Percentiles rank a stretch among this genome's conserved stretches.
Evolutionary conservation across 2,888 invertebrate genomes (phyloP).

Genomic region (Pollenia labialis): DNA sequence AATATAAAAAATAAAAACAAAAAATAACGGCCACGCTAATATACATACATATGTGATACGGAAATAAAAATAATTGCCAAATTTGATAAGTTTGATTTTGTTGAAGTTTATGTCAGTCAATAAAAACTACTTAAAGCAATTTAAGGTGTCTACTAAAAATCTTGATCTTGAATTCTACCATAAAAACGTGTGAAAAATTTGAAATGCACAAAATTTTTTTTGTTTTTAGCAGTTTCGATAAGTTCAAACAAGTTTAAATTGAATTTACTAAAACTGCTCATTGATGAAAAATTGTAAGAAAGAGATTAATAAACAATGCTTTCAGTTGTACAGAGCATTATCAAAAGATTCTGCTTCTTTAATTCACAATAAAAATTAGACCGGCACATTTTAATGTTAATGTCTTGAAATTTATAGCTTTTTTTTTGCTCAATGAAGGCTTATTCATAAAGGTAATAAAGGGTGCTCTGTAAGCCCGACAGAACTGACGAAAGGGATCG

Average conservation of each 20-base stretch:
- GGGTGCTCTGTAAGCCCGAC: no score
- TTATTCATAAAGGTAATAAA: no score
- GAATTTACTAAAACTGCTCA: not conserved
- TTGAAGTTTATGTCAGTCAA: not conserved
- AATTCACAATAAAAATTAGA: not conserved
- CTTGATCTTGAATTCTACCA: slow-evolving; percentile 39
- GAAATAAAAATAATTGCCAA: slow-evolving; percentile 18
- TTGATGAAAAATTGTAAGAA: not conserved
- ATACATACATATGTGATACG: not conserved
- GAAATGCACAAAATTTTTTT: not conserved
- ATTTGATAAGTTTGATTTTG: not conserved
- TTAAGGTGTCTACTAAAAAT: slow-evolving; percentile 16
- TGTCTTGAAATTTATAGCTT: not conserved
- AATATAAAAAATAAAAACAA: no score
- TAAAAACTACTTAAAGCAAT: slow-evolving; percentile 23
- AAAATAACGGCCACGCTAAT: no score
- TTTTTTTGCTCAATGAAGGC: not conserved
- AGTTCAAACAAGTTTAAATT: slow-evolving; percentile 23
- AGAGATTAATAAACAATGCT: slow-evolving; percentile 9
- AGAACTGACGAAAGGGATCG: no score
- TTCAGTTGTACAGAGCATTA: not conserved
- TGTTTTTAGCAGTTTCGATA: not conserved
- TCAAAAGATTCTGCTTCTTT: slow-evolving; percentile 16
- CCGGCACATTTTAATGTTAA: not conserved
- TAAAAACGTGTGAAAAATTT: slow-evolving; percentile 45